These are phyloP conservation scores for Morpho deidamia DNA, from an alignment of 2,888 invertebrate species.

Conservation along the genomic window DNA sequence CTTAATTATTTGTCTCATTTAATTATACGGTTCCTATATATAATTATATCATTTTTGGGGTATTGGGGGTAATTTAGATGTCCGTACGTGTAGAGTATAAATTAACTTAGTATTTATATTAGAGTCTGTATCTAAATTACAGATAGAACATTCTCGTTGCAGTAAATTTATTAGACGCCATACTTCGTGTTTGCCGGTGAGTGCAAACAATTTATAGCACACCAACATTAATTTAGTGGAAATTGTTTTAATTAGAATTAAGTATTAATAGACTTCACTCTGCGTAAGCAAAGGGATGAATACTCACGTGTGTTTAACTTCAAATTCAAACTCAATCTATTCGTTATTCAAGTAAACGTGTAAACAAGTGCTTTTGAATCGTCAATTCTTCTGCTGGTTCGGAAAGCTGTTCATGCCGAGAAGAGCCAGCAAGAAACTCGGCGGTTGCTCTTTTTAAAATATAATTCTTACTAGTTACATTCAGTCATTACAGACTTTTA, in stretches of 20 bases:
- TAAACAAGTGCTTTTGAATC: no score
- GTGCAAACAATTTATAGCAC: slow-evolving; percentile 45
- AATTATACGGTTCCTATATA: neutral
- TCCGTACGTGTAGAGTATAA: neutral
- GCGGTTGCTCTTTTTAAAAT: no score
- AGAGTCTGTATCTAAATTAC: slow-evolving; percentile 45
- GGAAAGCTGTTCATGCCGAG: no score
- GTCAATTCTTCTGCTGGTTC: no score
- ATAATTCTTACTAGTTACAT: no score
- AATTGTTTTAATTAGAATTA: neutral
- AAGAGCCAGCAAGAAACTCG: no score
- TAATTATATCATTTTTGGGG: slow-evolving; percentile 2
- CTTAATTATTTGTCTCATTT: neutral
- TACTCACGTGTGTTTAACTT: no score
- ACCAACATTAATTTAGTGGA: slow-evolving; percentile 9
- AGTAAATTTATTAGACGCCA: slow-evolving; percentile 63
- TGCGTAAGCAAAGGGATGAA: no score
- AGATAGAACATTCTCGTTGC: slow-evolving; percentile 69
- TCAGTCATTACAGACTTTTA: no score
- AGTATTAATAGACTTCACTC: neutral
- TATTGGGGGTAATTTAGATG: slow-evolving; percentile 3
- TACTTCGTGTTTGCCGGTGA: slow-evolving; percentile 64
- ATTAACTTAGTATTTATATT: slow-evolving; percentile 8
- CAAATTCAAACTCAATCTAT: no score
- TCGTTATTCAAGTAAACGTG: no score